Conservation (phyloP, 1,140 invertebrate species). For the Akabosia matsudoensis region DNA sequence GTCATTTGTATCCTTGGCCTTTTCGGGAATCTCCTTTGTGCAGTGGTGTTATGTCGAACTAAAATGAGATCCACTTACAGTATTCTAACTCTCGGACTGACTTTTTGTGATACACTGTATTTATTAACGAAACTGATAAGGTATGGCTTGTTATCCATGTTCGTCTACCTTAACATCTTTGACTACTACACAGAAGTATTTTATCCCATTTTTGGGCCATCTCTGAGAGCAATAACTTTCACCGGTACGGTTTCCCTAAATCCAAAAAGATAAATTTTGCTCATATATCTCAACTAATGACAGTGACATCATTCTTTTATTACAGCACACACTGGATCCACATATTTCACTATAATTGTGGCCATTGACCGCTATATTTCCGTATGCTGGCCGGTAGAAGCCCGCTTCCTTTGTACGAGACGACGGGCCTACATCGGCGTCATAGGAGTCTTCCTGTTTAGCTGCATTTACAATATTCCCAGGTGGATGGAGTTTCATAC, state of each 20-base stretch:
- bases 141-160: slow-evolving; percentile 31
- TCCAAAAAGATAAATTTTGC: too few species aligned
- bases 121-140: slow-evolving; percentile 30
- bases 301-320: background rate
- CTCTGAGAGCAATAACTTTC: slow-evolving; percentile 29
- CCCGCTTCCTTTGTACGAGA: slow-evolving; percentile 25
- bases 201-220: slow-evolving; percentile 31
- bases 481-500: slow-evolving; percentile 37
- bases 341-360: slow-evolving; percentile 17
- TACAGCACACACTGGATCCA: slow-evolving; percentile 19
- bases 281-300: background rate
- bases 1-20: slow-evolving; percentile 49
- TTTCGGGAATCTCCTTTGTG: slow-evolving; percentile 31
- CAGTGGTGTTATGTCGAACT: slow-evolving; percentile 24
- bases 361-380: slow-evolving; percentile 24
- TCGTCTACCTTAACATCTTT: slow-evolving; percentile 22
- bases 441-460: slow-evolving; percentile 4
- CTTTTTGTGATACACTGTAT: slow-evolving; percentile 30
- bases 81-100: slow-evolving; percentile 29
- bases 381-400: slow-evolving; percentile 14
- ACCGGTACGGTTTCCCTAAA: too few species aligned
- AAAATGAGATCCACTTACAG: slow-evolving; percentile 36
- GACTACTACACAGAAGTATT: slow-evolving; percentile 30
- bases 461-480: slow-evolving; percentile 32
- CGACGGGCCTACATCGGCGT: background rate